Conservation (phyloP, 2,113 vertebrate genomes). For the Rhinolophus ferrumequinum region DNA sequence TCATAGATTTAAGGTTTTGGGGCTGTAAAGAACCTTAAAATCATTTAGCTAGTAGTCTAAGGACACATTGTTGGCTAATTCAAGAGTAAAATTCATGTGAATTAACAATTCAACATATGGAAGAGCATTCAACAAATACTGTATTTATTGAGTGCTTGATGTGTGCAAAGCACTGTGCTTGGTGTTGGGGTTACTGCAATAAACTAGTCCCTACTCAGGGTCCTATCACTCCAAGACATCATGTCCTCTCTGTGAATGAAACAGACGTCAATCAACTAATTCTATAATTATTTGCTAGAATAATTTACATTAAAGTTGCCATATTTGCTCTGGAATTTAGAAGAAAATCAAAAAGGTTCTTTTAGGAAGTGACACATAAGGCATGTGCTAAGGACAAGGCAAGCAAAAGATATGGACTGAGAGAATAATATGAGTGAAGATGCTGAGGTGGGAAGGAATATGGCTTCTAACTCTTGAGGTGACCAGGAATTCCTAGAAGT, state of each 20-base stretch:
- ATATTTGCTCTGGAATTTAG: neutral
- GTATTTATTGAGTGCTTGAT: neutral
- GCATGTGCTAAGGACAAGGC: neutral
- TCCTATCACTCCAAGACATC: neutral
- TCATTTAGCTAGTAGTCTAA: neutral
- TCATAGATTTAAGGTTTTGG: neutral
- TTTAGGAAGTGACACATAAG: neutral
- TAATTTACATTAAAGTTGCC: neutral
- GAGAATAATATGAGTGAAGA: neutral
- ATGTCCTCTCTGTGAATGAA: slow-evolving; percentile 4
- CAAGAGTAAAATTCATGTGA: slow-evolving; percentile 34
- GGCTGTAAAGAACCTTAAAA: neutral
- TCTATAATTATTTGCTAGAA: neutral
- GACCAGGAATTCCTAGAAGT: neutral
- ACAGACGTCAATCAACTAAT: neutral
- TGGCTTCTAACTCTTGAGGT: neutral
- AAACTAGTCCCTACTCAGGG: neutral
- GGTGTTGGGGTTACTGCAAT: neutral
- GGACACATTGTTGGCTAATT: neutral
- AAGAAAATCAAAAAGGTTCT: neutral
- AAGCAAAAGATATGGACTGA: neutral
- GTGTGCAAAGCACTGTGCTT: neutral
- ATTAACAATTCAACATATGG: neutral
- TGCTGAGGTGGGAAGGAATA: neutral
- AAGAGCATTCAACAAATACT: neutral